phyloP scores from a whole-genome alignment of 2,888 invertebrate genomes.

The Noctua pronuba region DNA sequence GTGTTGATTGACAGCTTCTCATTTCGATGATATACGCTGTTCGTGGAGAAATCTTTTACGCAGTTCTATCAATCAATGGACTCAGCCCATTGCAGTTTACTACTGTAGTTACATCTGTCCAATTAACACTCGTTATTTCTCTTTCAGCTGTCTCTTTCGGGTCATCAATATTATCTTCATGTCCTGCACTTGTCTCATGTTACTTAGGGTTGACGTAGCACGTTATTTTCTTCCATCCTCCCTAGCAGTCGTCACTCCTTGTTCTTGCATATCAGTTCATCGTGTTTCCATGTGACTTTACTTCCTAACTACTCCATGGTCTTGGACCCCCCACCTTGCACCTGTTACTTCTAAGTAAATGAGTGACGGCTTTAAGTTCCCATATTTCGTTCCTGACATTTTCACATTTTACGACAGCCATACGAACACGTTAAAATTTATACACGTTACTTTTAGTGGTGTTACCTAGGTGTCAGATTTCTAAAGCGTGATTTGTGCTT shows the following conservation, averaged over 20 bases:
- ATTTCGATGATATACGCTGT: not conserved
- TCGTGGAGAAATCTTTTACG: slow-evolving; percentile 26
- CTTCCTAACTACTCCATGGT: slow-evolving; percentile 13
- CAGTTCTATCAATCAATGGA: slow-evolving; percentile 16
- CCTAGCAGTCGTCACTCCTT: not conserved
- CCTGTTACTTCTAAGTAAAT: slow-evolving; percentile 31
- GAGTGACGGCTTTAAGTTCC: slow-evolving; percentile 45
- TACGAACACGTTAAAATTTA: slow-evolving; percentile 50
- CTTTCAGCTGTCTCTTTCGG: not conserved
- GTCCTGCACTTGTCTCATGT: not conserved
- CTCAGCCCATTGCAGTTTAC: not conserved
- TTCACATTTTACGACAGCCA: slow-evolving; percentile 49
- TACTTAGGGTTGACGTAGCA: not conserved
- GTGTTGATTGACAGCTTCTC: slow-evolving; percentile 8
- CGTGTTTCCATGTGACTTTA: not conserved
- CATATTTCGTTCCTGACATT: slow-evolving; percentile 54
- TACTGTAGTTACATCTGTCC: slow-evolving; percentile 5
- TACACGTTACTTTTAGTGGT: slow-evolving; percentile 50
- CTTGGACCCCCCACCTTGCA: slow-evolving; percentile 18
- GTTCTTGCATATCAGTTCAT: not conserved
- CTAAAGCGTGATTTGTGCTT: slow-evolving; percentile 57
- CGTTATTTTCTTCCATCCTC: not conserved
- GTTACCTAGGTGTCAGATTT: slow-evolving; percentile 54
- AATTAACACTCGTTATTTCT: slow-evolving; percentile 2
- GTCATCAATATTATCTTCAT: not conserved